Percentiles rank a stretch among this genome's conserved stretches.
These are phyloP conservation scores for Leucoraja ocellata DNA, from an alignment of 2,797 vertebrate genomes.

Conservation along the genomic window DNA sequence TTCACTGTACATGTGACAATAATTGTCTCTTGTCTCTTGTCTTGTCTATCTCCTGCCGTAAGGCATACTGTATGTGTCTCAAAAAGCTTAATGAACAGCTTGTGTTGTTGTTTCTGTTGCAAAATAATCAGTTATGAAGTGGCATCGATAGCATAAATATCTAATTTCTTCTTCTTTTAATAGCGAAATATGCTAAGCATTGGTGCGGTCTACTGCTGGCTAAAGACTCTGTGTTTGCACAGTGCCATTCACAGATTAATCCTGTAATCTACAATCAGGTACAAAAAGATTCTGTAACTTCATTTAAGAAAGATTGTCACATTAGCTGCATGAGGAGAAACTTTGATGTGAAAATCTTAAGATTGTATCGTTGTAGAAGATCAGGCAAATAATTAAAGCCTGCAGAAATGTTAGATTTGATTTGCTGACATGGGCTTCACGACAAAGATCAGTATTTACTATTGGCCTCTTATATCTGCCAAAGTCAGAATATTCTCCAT, in stretches of 20 bases:
- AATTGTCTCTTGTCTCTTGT: too few relatives aligned
- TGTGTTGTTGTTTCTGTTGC: neutral
- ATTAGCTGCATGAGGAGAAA: neutral
- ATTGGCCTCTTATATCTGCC: too few relatives aligned
- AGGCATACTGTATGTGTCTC: neutral
- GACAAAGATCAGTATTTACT: too few relatives aligned
- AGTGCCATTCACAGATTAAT: constrained; percentile 67
- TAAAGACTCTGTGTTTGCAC: constrained; percentile 59
- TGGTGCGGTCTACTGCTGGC: constrained; percentile 73
- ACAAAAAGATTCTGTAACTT: neutral
- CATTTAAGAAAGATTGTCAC: too few relatives aligned
- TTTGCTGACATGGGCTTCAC: too few relatives aligned
- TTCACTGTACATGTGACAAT: too few relatives aligned
- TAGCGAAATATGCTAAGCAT: constrained; percentile 74
- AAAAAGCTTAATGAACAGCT: neutral
- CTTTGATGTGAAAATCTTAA: neutral
- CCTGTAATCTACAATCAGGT: constrained; percentile 66
- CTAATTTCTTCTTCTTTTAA: constrained; percentile 35
- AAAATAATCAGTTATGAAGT: neutral
- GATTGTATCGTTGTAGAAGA: neutral
- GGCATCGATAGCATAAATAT: neutral
- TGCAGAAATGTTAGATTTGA: neutral
- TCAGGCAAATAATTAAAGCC: neutral
- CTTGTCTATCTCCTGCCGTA: too few relatives aligned
- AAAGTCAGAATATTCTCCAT: too few relatives aligned